Conservation (phyloP, 2,113 vertebrate species). For the Balaenoptera acutorostrata region DNA sequence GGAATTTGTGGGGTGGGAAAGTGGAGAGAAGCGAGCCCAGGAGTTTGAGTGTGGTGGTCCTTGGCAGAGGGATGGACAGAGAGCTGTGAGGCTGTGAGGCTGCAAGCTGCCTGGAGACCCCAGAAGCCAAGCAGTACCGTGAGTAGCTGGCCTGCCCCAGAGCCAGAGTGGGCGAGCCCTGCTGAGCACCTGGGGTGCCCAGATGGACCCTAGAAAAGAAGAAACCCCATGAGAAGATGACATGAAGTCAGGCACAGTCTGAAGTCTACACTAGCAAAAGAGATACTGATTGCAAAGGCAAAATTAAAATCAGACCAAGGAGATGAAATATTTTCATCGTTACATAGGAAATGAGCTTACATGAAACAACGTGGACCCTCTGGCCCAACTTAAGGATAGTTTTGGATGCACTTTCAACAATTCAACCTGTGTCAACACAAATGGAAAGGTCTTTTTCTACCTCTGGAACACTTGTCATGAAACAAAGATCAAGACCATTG, state of each 20-base stretch:
- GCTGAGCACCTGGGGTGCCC: not conserved
- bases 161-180: not conserved
- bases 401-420: not conserved
- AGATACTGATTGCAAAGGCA: not conserved
- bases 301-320: not conserved
- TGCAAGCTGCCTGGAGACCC: not conserved
- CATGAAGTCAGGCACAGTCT: not conserved
- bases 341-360: not conserved
- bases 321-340: not conserved
- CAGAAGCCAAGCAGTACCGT: no score
- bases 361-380: not conserved
- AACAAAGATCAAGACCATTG: not conserved
- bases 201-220: not conserved
- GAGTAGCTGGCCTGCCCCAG: no score
- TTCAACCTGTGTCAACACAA: not conserved
- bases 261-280: not conserved
- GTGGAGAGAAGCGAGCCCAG: not conserved
- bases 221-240: not conserved
- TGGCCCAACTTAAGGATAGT: not conserved
- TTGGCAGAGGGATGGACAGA: not conserved
- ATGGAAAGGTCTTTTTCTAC: not conserved
- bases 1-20: not conserved
- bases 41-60: not conserved
- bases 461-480: not conserved
- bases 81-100: not conserved